These are phyloP conservation scores for Cryptomyrus ogoouensis DNA, from an alignment of 2,113 vertebrate species.

Conservation along the genomic window DNA sequence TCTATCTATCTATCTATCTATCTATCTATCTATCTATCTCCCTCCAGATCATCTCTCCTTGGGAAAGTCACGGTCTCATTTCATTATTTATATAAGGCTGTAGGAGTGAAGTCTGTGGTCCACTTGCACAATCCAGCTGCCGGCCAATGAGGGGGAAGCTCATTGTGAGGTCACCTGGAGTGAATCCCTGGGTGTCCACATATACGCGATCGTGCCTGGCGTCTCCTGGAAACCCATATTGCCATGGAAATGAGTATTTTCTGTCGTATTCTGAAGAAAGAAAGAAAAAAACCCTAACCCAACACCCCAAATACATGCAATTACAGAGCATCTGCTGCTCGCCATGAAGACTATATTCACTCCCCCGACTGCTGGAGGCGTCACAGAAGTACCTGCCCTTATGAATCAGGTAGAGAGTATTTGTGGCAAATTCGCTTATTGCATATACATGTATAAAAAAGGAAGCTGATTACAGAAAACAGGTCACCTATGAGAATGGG, in stretches of 20 bases:
- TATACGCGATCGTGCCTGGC: neutral
- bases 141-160: neutral
- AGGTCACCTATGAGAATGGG: constrained; percentile 25
- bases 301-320: neutral
- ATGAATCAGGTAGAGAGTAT: neutral
- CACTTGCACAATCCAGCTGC: neutral
- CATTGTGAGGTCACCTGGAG: neutral
- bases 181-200: neutral
- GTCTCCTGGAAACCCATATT: neutral
- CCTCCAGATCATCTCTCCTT: neutral
- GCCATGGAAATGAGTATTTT: neutral
- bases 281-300: neutral
- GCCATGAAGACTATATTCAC: neutral
- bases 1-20: too few species aligned
- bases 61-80: neutral
- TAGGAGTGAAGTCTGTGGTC: neutral
- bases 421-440: constrained; percentile 20
- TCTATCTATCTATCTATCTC: neutral
- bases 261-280: neutral
- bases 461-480: constrained; percentile 37
- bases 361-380: neutral
- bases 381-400: constrained; percentile 1
- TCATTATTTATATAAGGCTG: neutral
- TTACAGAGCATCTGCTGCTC: neutral
- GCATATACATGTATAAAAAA: constrained; percentile 21